phyloP scores from a whole-genome alignment of 2,113 vertebrate species.

The Arvicanthis niloticus region DNA sequence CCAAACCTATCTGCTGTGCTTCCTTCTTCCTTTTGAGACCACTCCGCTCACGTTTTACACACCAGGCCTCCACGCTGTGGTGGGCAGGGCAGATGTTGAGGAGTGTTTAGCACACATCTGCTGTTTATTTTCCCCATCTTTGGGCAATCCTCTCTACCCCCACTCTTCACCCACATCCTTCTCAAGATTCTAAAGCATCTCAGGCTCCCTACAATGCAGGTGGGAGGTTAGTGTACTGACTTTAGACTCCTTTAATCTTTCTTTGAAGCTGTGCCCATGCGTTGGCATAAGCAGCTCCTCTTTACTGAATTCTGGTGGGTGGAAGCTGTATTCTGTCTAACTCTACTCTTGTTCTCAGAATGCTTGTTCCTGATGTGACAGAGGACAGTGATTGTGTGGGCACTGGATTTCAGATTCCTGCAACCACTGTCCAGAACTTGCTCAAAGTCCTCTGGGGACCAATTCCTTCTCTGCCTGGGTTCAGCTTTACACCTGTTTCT shows the following conservation, averaged over 20 bases:
- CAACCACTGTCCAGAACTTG: background rate
- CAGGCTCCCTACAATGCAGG: too few species aligned
- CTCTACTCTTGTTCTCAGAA: background rate
- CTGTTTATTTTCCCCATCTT: background rate
- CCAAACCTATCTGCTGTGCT: background rate
- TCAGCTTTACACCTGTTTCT: background rate
- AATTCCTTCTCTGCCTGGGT: background rate
- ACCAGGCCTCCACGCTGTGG: fast-evolving
- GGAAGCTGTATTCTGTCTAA: background rate
- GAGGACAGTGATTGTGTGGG: too few species aligned
- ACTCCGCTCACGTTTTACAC: fast-evolving
- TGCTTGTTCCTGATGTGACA: too few species aligned
- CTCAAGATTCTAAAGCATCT: background rate
- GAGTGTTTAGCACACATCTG: too few species aligned
- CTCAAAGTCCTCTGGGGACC: background rate
- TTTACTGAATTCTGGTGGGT: background rate
- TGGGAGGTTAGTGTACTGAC: background rate
- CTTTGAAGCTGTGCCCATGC: background rate
- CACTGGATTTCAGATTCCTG: background rate
- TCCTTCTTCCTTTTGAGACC: background rate
- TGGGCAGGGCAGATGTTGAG: background rate
- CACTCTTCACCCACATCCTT: too few species aligned
- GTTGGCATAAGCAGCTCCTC: too few species aligned
- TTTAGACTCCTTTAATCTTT: background rate
- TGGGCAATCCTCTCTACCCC: background rate